Conservation (phyloP, 2,888 invertebrate species). For the Drosophila meridionalis region DNA sequence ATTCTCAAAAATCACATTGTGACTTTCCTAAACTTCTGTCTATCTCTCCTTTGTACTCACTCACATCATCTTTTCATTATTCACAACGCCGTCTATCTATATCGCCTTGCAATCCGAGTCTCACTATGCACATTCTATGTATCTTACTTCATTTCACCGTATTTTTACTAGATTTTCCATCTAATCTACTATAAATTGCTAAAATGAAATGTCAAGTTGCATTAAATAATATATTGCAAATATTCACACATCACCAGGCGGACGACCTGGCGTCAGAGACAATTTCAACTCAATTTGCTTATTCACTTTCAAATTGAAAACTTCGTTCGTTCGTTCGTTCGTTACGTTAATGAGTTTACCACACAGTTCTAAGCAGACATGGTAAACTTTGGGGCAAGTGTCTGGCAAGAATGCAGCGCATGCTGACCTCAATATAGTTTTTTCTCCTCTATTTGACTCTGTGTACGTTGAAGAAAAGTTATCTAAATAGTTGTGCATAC, state of each 20-base stretch:
- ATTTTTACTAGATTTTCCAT: too few relatives aligned
- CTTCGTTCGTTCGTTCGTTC: not conserved
- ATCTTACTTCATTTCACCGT: too few relatives aligned
- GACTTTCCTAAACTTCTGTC: not conserved
- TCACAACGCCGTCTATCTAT: too few relatives aligned
- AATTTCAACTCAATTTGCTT: conserved; percentile 1
- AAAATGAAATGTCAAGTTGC: not conserved
- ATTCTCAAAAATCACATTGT: not conserved
- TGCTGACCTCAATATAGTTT: not conserved
- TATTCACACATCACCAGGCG: not conserved
- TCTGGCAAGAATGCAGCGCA: conserved; percentile 4
- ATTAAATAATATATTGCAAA: not conserved
- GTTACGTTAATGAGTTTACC: conserved; percentile 6
- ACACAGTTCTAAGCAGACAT: conserved; percentile 1
- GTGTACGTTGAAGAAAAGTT: conserved; percentile 21
- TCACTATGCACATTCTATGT: too few relatives aligned
- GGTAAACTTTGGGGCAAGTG: conserved; percentile 11
- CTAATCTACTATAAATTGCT: not conserved
- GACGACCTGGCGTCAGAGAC: not conserved
- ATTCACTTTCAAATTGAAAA: conserved; percentile 14
- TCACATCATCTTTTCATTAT: too few relatives aligned
- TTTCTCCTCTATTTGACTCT: not conserved
- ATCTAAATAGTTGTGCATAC: conserved; percentile 43
- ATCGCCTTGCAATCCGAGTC: too few relatives aligned
- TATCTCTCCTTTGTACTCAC: not conserved